These are phyloP conservation scores for Abrostola tripartita DNA, from an alignment of 2,888 invertebrate genomes.

Conservation along the genomic window DNA sequence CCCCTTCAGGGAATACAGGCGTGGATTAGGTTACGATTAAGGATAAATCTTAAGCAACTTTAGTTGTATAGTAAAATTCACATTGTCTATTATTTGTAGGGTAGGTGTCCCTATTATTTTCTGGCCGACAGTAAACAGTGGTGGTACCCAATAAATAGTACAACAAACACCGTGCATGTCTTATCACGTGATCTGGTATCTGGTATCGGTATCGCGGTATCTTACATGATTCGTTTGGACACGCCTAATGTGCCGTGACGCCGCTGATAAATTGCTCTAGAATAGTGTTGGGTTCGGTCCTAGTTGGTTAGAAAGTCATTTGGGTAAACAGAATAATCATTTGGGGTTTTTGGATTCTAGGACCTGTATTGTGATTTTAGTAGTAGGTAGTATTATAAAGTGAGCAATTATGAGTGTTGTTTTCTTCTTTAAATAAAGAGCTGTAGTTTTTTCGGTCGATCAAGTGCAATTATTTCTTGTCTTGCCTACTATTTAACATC, in stretches of 20 bases:
- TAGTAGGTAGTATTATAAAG: not conserved
- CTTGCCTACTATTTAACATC: no score
- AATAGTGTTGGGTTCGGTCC: conserved; percentile 45
- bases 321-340: conserved; percentile 3
- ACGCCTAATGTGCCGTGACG: conserved; percentile 71
- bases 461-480: no score
- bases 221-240: conserved; percentile 67
- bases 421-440: no score
- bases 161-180: conserved; percentile 49
- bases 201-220: conserved; percentile 59
- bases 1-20: no score
- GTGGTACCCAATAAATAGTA: conserved; percentile 49
- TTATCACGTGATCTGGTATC: conserved; percentile 60
- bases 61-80: no score
- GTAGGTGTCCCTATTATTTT: conserved; percentile 8
- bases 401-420: no score
- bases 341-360: not conserved
- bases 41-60: no score
- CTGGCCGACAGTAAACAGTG: conserved; percentile 17
- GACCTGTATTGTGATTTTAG: not conserved
- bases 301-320: conserved; percentile 17
- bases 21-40: no score
- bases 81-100: no score
- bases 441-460: no score
- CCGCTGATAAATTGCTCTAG: conserved; percentile 66